A percentile compares a stretch with the other conserved stretches of the same genome.
Conservation (phyloP, 2,113 vertebrate genomes). For the Mormyrus iriodes region DNA sequence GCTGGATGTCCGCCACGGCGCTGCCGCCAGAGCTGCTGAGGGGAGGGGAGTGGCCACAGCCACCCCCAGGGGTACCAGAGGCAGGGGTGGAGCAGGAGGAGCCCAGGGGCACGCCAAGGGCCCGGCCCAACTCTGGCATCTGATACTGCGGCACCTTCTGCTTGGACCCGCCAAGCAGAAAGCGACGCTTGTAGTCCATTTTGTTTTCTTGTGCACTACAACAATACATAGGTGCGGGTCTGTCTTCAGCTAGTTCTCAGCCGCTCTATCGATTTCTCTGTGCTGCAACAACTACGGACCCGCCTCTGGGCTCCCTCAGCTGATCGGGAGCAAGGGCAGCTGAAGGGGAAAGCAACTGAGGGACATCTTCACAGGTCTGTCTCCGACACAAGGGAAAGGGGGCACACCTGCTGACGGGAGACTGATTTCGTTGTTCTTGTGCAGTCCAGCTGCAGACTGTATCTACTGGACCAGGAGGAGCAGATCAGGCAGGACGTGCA, state of each 20-base stretch:
- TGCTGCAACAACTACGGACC: constrained; percentile 39
- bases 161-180: constrained; percentile 99
- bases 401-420: constrained; percentile 44
- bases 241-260: constrained; percentile 24
- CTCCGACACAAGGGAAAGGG: constrained; percentile 38
- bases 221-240: constrained; percentile 89
- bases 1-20: constrained; percentile 94
- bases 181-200: constrained; percentile 99
- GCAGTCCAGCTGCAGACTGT: constrained; percentile 72
- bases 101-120: constrained; percentile 81
- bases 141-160: constrained; percentile 98
- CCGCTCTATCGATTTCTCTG: constrained; percentile 27
- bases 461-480: background rate
- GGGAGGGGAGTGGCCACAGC: constrained; percentile 63
- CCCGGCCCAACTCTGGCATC: constrained; percentile 89
- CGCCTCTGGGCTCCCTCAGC: constrained; percentile 18
- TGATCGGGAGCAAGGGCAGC: constrained; percentile 57
- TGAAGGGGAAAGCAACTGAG: constrained; percentile 67
- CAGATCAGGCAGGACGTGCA: constrained; percentile 17
- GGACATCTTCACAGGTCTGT: constrained; percentile 77
- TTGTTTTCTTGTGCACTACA: constrained; percentile 97
- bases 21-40: constrained; percentile 61
- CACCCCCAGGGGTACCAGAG: constrained; percentile 69
- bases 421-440: constrained; percentile 49
- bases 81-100: constrained; percentile 69